Percentiles rank a stretch among this genome's conserved stretches.
These are phyloP conservation scores for Hypothenemus hampei DNA, from an alignment of 1,140 invertebrate genomes.

Conservation along the genomic window DNA sequence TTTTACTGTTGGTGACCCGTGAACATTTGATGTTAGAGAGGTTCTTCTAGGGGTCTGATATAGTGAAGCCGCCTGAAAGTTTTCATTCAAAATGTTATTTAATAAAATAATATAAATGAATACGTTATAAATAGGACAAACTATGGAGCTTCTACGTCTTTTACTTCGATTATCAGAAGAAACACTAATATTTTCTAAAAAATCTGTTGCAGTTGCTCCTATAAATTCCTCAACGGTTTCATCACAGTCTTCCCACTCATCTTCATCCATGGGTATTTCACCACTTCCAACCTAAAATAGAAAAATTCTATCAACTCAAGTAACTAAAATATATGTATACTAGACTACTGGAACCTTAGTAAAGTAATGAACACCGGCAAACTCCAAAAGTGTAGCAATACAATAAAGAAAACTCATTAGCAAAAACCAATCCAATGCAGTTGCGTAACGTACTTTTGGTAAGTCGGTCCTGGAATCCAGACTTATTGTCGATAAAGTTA, in stretches of 20 bases:
- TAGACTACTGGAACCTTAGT: constrained; percentile 27
- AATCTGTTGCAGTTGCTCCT: constrained; percentile 37
- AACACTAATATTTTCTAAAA: constrained; percentile 23
- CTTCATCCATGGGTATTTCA: constrained; percentile 72
- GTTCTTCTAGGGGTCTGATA: constrained; percentile 35
- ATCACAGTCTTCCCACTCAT: constrained; percentile 67
- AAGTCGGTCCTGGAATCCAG: constrained; percentile 85
- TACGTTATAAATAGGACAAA: constrained; percentile 60
- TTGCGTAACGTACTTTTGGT: constrained; percentile 84
- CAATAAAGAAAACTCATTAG: constrained; percentile 92
- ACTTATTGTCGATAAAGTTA: constrained; percentile 87
- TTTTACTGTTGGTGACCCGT: constrained; percentile 44
- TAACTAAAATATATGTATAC: too few relatives aligned
- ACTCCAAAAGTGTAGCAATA: constrained; percentile 87
- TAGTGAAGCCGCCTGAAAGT: constrained; percentile 34
- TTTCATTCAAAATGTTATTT: neutral
- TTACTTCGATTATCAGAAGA: constrained; percentile 28
- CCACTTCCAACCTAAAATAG: constrained; percentile 61
- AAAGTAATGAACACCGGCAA: constrained; percentile 89
- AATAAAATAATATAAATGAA: constrained; percentile 25
- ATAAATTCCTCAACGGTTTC: constrained; percentile 50
- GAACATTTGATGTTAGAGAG: constrained; percentile 32
- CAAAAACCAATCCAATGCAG: constrained; percentile 88
- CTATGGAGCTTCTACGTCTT: constrained; percentile 51
- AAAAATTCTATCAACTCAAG: too few relatives aligned